Base-by-base conservation (phyloP, 2,797 vertebrate genomes). In the Anas flavirostris region DNA sequence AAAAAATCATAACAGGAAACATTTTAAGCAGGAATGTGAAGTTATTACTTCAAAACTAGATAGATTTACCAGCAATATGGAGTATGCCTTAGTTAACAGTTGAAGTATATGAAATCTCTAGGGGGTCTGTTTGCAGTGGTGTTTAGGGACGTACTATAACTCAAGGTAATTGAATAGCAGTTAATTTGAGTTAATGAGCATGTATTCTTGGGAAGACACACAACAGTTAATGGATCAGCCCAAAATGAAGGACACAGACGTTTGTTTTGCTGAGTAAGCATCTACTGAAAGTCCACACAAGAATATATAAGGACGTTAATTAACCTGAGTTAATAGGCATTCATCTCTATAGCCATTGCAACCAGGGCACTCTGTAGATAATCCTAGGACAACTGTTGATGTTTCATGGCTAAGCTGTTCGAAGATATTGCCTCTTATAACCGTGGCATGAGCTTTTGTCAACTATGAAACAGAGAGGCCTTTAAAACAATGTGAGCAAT, bases 181-280 rank as follows among this genome's bases (percentile, higher is more conserved):
- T 96, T 96, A 94, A 67, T 59, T 84, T 44, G 58, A 88, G 74
- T 90, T 97, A 96, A 95, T 91, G 94, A 96, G 94, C n/a, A 0
- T 66, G 37, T 44, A 16, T 96, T 94, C 78, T 95, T 91, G 83
- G 33, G 88, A 85, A 85, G 94, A 69, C 62, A 64, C 63, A 43
- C 83, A 88, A 80, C 10, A 5, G 72, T 89, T 80, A 93, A 72
- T 78, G 78, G 81, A 84, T 91, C 75, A 66, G 68, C 75, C 82
- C 0, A 0, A 58, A 77, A 70, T 37, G 83, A 96, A 56, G 74
- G 85, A 79, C 60, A 59, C 6, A 12, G 75, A 35, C 10, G 0
- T 75, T 91, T 72, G 63, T 91, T 94, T 78, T 86, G 75, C 80
- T 82, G 88, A 91, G 58, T 70, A 90, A 86, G 64, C 90, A 31